Evolutionary conservation across 2,888 invertebrate genomes (phyloP), one percentile per base, ranked within the genome.

Genomic region (Zygogramma bicolorata): DNA sequence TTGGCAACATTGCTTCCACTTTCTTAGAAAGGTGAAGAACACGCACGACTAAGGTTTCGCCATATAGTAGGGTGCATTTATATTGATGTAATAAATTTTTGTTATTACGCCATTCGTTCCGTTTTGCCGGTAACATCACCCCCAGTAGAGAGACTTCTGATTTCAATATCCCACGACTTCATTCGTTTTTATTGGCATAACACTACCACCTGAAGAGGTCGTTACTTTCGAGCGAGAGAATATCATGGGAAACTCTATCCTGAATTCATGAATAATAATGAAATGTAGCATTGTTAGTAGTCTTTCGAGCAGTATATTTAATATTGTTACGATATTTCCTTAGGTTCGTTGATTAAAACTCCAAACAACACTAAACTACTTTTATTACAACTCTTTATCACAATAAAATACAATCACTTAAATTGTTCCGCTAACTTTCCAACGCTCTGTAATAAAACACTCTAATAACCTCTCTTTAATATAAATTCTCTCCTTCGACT

Each of bases 161-260:
- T 46, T 46, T 46, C 46, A 46, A 46, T 46, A 46, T 46, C 46
- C 18, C 46, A 46, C 46, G 46, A 46, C 46, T 46, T 46, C 46
- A 46, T 46, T 46, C 20, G 46, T 46, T 46, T 46, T 46, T 46
- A 46, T 46, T 46, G 46, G 46, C 46, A 20, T 20, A 46, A 46
- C 46, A 46, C 38, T 38, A n/a, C 38, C 38, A 38, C 46, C 46
- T 46, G 46, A 46, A 46, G 46, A 46, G 20, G 46, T 46, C 46
- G 46, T 46, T 46, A 46, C 46, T 46, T 18, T 46, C 18, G 18
- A 3, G 3, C 7, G 6, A 18, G 46, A 15, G 18, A 15, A 4
- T n/a, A 15, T 7, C 18, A 15, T 18, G 15, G 42, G 18, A 20
- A 20, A 46, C 20, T 18, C 13, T 38, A 38, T 38, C n/a, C n/a